phyloP scores from a whole-genome alignment of 2,113 vertebrate species.

The Rattus norvegicus region DNA sequence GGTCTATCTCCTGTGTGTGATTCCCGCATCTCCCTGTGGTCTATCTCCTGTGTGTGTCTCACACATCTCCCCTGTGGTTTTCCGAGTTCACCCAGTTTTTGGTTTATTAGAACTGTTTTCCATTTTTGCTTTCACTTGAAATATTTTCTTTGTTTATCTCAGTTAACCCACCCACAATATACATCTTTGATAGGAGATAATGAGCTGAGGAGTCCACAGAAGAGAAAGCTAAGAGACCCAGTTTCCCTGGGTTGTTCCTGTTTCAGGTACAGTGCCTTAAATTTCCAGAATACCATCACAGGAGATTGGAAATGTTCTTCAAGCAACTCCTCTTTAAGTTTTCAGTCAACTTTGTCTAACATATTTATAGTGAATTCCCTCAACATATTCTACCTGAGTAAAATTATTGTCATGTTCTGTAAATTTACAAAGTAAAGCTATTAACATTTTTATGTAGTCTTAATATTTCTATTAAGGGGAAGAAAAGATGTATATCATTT shows the following conservation, averaged over 20 bases:
- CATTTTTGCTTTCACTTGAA: conserved; percentile 13
- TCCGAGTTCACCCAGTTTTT: conserved; percentile 28
- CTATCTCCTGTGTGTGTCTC: neutral
- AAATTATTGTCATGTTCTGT: neutral
- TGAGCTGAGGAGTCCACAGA: neutral
- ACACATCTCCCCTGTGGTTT: neutral
- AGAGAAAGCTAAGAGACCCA: conserved; percentile 1
- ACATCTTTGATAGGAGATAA: conserved; percentile 5
- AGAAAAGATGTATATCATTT: conserved; percentile 9
- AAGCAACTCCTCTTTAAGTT: conserved; percentile 33
- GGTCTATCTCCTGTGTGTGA: too few species aligned
- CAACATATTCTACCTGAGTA: neutral
- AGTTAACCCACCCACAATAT: conserved; percentile 21
- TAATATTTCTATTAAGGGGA: conserved; percentile 45
- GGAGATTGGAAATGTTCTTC: neutral
- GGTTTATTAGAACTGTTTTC: neutral
- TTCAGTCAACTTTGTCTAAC: conserved; percentile 40
- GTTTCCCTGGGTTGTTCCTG: neutral
- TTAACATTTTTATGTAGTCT: conserved; percentile 3
- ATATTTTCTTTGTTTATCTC: conserved; percentile 45
- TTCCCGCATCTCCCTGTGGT: too few species aligned
- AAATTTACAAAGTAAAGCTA: conserved; percentile 32
- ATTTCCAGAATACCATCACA: neutral
- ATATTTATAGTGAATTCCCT: neutral
- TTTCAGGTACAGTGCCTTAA: neutral